These are phyloP conservation scores for Agrochola macilenta DNA, from an alignment of 2,888 invertebrate species.

Conservation along the genomic window DNA sequence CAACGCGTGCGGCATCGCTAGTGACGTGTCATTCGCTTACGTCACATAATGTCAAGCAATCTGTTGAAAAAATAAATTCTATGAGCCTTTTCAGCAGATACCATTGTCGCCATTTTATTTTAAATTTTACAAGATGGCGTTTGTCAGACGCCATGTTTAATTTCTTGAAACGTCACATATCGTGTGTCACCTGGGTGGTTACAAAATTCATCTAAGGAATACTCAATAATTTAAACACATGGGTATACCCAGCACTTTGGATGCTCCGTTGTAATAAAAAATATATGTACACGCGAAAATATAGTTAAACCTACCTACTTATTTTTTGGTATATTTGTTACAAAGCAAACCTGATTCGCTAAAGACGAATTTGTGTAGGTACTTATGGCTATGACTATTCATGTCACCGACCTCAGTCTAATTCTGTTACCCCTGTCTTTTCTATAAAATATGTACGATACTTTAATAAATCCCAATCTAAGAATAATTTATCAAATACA, in stretches of 20 bases:
- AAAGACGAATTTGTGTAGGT: not conserved
- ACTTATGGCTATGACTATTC: not conserved
- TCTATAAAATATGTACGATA: slow-evolving; percentile 4
- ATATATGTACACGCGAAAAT: not conserved
- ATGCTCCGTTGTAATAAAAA: not conserved
- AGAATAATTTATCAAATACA: slow-evolving; percentile 20
- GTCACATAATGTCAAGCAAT: not conserved
- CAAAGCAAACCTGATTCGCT: not conserved
- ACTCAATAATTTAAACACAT: not conserved
- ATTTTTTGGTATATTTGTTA: not conserved
- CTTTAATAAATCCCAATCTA: slow-evolving; percentile 7
- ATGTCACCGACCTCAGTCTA: not conserved
- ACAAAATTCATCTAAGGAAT: not conserved
- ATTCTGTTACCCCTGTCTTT: not conserved
- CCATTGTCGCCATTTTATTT: not conserved
- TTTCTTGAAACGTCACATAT: too few species aligned
- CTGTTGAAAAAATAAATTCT: not conserved
- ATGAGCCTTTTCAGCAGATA: not conserved
- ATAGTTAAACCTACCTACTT: not conserved
- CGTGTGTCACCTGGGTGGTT: not conserved
- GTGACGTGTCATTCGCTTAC: slow-evolving; percentile 69
- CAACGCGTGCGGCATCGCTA: slow-evolving; percentile 81
- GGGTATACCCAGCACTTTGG: not conserved
- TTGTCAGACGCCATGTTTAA: not conserved
- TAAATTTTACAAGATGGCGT: slow-evolving; percentile 4